Percentiles rank a stretch among this genome's conserved stretches.
Evolutionary conservation across 53 echinoderm and acorn worm genomes (phyloP).

Genomic region (Holothuria scabra): DNA sequence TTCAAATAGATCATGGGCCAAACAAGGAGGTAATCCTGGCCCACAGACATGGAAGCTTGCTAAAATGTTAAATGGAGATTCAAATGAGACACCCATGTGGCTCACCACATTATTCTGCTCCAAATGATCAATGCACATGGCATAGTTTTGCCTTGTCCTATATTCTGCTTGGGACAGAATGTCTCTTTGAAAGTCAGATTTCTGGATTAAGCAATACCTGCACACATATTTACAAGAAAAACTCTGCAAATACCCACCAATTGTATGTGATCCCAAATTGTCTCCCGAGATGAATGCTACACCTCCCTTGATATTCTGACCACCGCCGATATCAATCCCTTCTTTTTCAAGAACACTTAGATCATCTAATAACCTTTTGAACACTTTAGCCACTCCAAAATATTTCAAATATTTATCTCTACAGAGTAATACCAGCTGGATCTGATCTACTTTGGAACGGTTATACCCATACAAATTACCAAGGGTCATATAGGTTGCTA

Average conservation of each 20-base stretch:
- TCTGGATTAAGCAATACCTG: constrained; percentile 10
- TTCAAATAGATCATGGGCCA: constrained; percentile 49
- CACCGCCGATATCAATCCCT: constrained; percentile 22
- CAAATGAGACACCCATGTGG: not conserved
- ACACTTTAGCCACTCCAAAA: constrained; percentile 32
- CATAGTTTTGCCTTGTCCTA: constrained; percentile 6
- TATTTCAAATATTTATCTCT: constrained; percentile 26
- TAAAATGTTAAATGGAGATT: constrained; percentile 29
- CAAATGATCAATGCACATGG: not conserved
- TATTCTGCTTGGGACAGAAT: not conserved
- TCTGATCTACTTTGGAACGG: constrained; percentile 20
- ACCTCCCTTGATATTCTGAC: constrained; percentile 15
- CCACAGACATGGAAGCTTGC: constrained; percentile 25
- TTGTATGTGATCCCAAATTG: constrained; percentile 44
- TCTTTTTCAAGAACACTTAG: constrained; percentile 8
- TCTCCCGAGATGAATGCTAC: constrained; percentile 41
- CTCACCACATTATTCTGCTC: not conserved
- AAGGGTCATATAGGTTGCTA: constrained; percentile 3
- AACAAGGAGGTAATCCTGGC: constrained; percentile 23
- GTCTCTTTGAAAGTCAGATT: not conserved
- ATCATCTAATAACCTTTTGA: constrained; percentile 18
- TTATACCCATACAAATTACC: not conserved
- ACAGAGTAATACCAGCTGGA: constrained; percentile 24
- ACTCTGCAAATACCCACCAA: constrained; percentile 33
- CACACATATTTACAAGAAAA: constrained; percentile 20